Evolutionary conservation across 2,113 vertebrate species (phyloP), one percentile per base, ranked within the genome.

Genomic region (Mobula hypostoma): DNA sequence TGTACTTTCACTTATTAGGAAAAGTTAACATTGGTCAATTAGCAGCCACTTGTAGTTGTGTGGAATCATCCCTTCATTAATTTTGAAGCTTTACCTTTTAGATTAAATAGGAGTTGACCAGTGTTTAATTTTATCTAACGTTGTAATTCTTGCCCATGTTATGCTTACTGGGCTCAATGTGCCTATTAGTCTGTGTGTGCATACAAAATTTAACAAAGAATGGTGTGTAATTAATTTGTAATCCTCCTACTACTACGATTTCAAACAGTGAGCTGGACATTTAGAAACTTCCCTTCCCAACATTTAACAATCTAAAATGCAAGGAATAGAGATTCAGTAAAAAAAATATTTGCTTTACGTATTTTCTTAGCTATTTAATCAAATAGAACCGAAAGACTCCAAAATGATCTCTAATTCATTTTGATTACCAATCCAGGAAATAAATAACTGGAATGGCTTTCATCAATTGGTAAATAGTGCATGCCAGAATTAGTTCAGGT

Each of bases 401-500:
- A 91, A 91, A 68, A 68, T 91, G 87, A 66, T 29, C 19, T 92
- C 36, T 66, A 32, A 12, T 40, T 48, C 32, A 40, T 92, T 70
- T 48, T 48, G 88, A 40, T 63, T n/a, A 92, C 21, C 68, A 72
- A 70, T 72, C 21, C n/a, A 92, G 19, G 24, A 92, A 92, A 29
- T 27, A 72, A 74, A 72, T 72, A 92, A 92, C 5, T 48, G 90
- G 90, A 72, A 72, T 48, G 21, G 9, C 0, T 19, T 92, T 72
- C 90, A 72, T 92, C 70, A 92, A 92, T 36, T 92, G 66, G 68
- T 72, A 92, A 92, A 92, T 72, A 91, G 70, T 40, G 19, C 66
- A 91, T 40, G 17, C 19, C n/a, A 40, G 88, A 70, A 91, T 68
- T 91, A 92, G 36, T 88, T 88, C 83, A 61, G 40, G 80, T 83